These are phyloP conservation scores for Aspidiotus rigidus DNA, from an alignment of 2,888 invertebrate species.

Conservation along the genomic window DNA sequence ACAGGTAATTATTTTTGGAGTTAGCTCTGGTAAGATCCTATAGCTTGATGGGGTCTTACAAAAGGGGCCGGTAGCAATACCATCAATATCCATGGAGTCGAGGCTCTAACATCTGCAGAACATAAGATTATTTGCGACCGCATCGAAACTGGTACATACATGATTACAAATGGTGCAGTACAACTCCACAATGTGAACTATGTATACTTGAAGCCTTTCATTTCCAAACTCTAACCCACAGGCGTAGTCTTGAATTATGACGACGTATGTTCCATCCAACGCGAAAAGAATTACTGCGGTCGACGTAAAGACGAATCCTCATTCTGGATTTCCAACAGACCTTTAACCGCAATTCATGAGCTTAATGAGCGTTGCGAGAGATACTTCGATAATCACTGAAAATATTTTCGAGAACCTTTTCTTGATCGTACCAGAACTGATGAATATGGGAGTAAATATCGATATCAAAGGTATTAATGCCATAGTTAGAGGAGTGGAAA, in stretches of 20 bases:
- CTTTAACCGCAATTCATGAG: constrained; percentile 24
- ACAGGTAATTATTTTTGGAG: too few relatives aligned
- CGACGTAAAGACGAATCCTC: not conserved
- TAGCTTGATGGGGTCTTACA: too few relatives aligned
- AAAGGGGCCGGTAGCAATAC: constrained; percentile 5
- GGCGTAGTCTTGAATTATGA: constrained; percentile 5
- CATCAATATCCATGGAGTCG: constrained; percentile 9
- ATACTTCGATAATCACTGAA: constrained; percentile 19
- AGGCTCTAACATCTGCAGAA: not conserved
- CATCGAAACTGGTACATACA: constrained; percentile 16
- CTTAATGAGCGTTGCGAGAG: constrained; percentile 14
- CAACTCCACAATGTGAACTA: not conserved
- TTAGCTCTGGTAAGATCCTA: too few relatives aligned
- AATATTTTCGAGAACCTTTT: constrained; percentile 36
- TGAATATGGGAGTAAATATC: constrained; percentile 28
- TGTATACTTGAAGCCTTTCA: not conserved
- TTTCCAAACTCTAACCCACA: constrained; percentile 5
- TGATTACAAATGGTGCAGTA: constrained; percentile 11
- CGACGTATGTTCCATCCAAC: not conserved
- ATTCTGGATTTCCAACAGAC: constrained; percentile 29
- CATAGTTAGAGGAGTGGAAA: constrained; percentile 17
- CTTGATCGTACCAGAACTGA: constrained; percentile 31
- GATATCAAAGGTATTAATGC: constrained; percentile 22
- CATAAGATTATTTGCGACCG: constrained; percentile 13
- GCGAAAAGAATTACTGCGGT: not conserved